phyloP scores from a whole-genome alignment of 1,140 invertebrate species.

The Pogonus chalceus region DNA sequence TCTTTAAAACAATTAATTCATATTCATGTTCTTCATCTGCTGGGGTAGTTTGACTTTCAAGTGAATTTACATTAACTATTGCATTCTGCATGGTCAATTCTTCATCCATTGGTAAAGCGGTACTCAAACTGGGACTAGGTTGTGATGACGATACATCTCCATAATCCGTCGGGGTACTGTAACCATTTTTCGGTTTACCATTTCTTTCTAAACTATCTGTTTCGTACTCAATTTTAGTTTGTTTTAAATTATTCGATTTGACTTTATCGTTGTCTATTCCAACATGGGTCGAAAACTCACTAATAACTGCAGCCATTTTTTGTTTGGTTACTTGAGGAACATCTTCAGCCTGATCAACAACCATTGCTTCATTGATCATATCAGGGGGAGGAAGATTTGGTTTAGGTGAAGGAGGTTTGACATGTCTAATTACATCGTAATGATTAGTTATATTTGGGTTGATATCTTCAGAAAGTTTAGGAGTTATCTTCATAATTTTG shows the following conservation, averaged over 20 bases:
- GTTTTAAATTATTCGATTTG: constrained; percentile 12
- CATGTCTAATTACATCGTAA: constrained; percentile 11
- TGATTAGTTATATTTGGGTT: constrained; percentile 37
- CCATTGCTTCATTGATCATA: constrained; percentile 51
- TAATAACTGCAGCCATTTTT: constrained; percentile 47
- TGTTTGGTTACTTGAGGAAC: constrained; percentile 34
- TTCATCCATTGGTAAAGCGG: constrained; percentile 62
- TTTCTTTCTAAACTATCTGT: constrained; percentile 66
- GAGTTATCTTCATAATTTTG: constrained; percentile 17
- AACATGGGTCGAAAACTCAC: constrained; percentile 39
- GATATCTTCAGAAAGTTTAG: constrained; percentile 24
- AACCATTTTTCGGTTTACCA: constrained; percentile 36
- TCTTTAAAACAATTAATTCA: constrained; percentile 40
- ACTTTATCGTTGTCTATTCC: constrained; percentile 22
- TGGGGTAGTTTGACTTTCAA: constrained; percentile 44
- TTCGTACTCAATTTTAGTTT: constrained; percentile 52
- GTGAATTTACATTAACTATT: constrained; percentile 46
- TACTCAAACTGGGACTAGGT: constrained; percentile 55
- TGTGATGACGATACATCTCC: constrained; percentile 52
- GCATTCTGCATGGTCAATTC: constrained; percentile 66
- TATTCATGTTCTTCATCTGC: constrained; percentile 32
- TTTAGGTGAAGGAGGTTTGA: not conserved
- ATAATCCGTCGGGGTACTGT: constrained; percentile 51
- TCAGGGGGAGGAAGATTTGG: constrained; percentile 36
- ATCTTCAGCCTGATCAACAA: constrained; percentile 39